A percentile compares a stretch with the other conserved stretches of the same genome.
These are phyloP conservation scores for Drosophila rellima DNA, from an alignment of 2,888 invertebrate genomes.

Conservation along the genomic window DNA sequence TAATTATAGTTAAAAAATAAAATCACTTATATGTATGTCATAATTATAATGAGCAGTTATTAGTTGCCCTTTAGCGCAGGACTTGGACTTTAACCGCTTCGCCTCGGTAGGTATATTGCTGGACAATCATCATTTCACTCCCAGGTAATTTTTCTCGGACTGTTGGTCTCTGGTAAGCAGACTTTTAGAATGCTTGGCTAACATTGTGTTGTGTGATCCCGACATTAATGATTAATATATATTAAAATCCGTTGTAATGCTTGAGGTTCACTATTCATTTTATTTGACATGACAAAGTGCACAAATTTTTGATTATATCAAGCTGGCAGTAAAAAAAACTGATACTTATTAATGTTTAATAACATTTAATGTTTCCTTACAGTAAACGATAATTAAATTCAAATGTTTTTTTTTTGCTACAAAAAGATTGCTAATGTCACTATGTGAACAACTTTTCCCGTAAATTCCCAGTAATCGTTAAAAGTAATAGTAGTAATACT, in stretches of 20 bases:
- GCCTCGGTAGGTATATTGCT: not conserved
- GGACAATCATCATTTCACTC: not conserved
- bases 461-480: constrained; percentile 10
- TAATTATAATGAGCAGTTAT: constrained; percentile 34
- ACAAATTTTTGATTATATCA: not conserved
- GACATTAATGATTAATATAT: not conserved
- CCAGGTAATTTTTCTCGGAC: not conserved
- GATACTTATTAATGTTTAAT: constrained; percentile 9
- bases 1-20: constrained; percentile 81
- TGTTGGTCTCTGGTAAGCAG: too few relatives aligned
- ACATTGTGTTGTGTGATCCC: too few relatives aligned
- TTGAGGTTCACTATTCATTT: constrained; percentile 3
- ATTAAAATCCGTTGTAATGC: too few relatives aligned
- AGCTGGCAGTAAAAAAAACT: not conserved
- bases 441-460: constrained; percentile 11
- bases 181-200: too few relatives aligned
- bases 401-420: constrained; percentile 4
- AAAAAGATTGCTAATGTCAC: constrained; percentile 18
- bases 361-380: constrained; percentile 7
- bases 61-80: not conserved
- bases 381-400: constrained; percentile 3
- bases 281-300: constrained; percentile 8
- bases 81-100: not conserved
- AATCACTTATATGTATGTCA: constrained; percentile 68
- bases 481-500: constrained; percentile 14